Conservation (phyloP, 2,888 invertebrate species). For the Rhagium mordax region DNA sequence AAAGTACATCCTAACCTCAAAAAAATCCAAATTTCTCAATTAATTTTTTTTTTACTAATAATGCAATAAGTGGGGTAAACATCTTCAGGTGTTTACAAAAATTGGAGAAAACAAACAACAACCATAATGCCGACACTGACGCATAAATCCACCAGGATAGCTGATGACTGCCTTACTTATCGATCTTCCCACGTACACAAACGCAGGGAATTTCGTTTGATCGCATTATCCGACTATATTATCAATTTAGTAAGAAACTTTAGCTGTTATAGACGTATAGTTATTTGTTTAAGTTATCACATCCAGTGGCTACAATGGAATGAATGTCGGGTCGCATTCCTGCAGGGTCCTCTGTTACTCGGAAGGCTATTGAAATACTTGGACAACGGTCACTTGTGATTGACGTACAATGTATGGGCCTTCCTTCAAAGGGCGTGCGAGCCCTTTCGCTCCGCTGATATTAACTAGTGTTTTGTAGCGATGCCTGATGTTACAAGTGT, state of each 20-base stretch:
- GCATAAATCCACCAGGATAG: too few relatives aligned
- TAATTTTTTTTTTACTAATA: too few relatives aligned
- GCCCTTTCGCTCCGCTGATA: background rate
- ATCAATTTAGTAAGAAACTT: background rate
- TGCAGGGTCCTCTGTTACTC: background rate
- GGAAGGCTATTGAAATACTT: conserved; percentile 5
- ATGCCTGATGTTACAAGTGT: background rate
- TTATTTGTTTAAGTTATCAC: background rate
- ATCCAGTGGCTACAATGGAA: background rate
- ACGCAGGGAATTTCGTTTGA: too few relatives aligned
- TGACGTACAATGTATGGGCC: background rate
- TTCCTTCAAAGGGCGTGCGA: background rate
- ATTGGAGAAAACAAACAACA: too few relatives aligned
- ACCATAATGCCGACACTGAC: too few relatives aligned
- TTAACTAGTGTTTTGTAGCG: background rate
- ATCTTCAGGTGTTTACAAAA: too few relatives aligned
- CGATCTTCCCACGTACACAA: too few relatives aligned
- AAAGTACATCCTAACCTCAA: too few relatives aligned
- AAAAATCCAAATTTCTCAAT: too few relatives aligned
- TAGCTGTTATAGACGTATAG: background rate
- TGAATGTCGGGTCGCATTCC: conserved; percentile 3
- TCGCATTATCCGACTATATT: background rate
- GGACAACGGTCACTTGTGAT: background rate
- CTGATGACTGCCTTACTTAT: too few relatives aligned
- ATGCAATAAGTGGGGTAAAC: too few relatives aligned